phyloP scores from a whole-genome alignment of 2,113 vertebrate genomes.

The Platysteira castanea region DNA sequence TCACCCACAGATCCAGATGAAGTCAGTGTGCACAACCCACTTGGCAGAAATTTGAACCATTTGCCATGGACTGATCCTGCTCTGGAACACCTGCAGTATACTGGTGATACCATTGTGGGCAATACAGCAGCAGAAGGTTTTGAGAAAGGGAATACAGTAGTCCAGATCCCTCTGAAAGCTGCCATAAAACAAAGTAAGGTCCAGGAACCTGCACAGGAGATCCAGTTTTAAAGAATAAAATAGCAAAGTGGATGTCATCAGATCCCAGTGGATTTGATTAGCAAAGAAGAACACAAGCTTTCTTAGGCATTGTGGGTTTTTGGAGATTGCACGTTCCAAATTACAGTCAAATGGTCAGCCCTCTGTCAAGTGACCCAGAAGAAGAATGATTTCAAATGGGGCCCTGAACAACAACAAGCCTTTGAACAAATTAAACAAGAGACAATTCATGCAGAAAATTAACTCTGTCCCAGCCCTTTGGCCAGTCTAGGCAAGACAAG shows the following conservation, averaged over 20 bases:
- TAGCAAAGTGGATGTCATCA: background rate
- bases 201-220: background rate
- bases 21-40: background rate
- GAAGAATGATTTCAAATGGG: background rate
- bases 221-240: background rate
- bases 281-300: background rate
- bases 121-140: background rate
- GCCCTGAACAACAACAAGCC: background rate
- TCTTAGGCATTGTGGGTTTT: background rate
- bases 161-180: background rate
- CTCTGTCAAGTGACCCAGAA: background rate
- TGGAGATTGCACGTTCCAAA: background rate
- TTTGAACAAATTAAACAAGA: background rate
- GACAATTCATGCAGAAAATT: background rate
- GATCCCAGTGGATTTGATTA: background rate
- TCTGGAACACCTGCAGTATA: background rate
- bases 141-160: background rate
- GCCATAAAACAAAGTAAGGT: background rate
- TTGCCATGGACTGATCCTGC: background rate
- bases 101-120: background rate
- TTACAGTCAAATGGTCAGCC: background rate
- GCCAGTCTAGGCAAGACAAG: background rate
- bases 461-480: background rate
- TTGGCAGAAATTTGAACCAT: background rate
- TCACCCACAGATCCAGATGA: background rate